Evolutionary conservation across 2,797 vertebrate species (phyloP).

Genomic region (Ceryle rudis): DNA sequence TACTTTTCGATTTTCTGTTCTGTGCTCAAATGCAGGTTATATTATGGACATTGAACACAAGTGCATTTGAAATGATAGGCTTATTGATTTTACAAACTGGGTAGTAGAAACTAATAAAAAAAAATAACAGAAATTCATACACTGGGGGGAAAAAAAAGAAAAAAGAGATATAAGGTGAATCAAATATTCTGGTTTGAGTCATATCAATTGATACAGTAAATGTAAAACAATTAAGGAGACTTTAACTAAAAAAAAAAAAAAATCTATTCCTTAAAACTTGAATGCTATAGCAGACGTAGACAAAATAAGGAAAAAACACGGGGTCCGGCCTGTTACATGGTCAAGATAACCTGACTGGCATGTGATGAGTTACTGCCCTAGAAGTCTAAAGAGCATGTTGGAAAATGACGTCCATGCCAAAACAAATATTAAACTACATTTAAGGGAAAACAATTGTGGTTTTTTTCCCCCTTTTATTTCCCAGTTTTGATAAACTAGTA

Average conservation of each 20-base stretch:
- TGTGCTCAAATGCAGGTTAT: neutral
- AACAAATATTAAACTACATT: neutral
- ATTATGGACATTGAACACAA: neutral
- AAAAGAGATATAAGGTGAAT: accelerated
- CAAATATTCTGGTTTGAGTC: neutral
- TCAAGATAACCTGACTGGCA: neutral
- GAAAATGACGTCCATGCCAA: neutral
- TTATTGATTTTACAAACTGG: neutral
- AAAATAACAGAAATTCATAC: neutral
- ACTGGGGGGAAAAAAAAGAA: neutral
- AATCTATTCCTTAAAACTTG: neutral
- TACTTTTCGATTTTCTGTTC: constrained; percentile 17
- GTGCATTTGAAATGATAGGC: neutral
- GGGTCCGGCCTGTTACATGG: neutral
- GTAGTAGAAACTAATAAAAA: neutral
- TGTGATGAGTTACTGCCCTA: neutral
- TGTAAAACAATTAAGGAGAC: neutral
- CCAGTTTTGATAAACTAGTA: neutral
- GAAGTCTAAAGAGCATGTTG: neutral
- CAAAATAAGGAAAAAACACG: neutral
- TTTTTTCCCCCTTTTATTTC: neutral
- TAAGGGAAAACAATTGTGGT: neutral
- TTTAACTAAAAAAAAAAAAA: neutral
- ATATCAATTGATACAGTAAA: neutral
- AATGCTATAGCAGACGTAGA: neutral